Evolutionary conservation across 2,888 invertebrate species (phyloP), one percentile per base, ranked within the genome.

Genomic region (Gnatocerus cornutus): DNA sequence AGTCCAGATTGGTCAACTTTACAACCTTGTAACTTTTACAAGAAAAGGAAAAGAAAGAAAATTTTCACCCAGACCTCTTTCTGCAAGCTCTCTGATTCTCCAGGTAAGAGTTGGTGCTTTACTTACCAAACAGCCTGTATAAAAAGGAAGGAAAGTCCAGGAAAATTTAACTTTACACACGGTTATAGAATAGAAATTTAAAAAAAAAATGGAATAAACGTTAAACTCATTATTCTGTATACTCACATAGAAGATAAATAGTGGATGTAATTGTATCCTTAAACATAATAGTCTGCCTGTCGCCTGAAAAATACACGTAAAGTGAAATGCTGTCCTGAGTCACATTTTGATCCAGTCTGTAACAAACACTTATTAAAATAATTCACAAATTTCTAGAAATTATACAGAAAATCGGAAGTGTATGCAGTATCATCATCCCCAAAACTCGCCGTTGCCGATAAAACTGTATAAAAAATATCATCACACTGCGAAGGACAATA

Each of bases 401-500:
- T 33, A n/a, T 71, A 67, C 30, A 71, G 68, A 46, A 65, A 53
- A 13, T 13, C 59, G 21, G 55, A 65, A 21, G 59, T 63, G 5
- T 37, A 29, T 8, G 52, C 21, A 1, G 55, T 13, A 14, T 73
- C 59, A 48, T 69, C 64, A 10, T 61, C 68, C 14, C 56, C 48
- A 21, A 74, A 71, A 10, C 41, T 21, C 2, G 76, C 67, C 9
- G 74, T 71, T 14, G 77, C 75, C 0, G 78, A 74, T 16, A 73
- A 45, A 0, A 80, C 72, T 12, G 71, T 64, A 61, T 82, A 82
- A 61, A 74, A 77, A 16, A 77, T 75, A 65, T 82, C 80, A 69
- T 83, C 81, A 67, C 84, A 84, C 73, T 82, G 81, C 10, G 79
- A 33, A 0, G 78, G 78, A 69, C 84, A 84, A 33, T 75, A 43